A percentile compares a stretch with the other conserved stretches of the same genome.
Conservation (phyloP, 2,888 invertebrate species). For the Limulus polyphemus region DNA sequence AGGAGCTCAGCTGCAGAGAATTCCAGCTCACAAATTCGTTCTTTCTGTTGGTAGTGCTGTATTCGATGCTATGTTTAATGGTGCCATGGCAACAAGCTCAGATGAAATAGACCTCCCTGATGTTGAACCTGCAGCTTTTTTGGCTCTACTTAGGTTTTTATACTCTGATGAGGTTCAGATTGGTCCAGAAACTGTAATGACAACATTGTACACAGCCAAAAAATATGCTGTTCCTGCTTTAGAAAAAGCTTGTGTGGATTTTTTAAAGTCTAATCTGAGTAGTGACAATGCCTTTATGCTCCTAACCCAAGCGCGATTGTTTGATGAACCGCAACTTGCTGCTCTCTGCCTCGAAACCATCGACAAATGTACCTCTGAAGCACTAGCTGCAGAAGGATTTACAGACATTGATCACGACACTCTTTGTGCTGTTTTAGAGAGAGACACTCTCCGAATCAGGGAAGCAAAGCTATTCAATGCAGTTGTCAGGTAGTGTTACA, state of each 20-base stretch:
- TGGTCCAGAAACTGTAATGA: conserved; percentile 74
- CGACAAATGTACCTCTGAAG: conserved; percentile 67
- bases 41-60: conserved; percentile 69
- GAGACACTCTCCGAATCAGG: conserved; percentile 62
- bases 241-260: conserved; percentile 70
- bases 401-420: conserved; percentile 69
- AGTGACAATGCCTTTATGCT: conserved; percentile 72
- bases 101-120: conserved; percentile 67
- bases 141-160: conserved; percentile 52
- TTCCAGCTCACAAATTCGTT: conserved; percentile 66
- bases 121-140: conserved; percentile 67
- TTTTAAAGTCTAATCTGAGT: conserved; percentile 55
- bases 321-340: conserved; percentile 70
- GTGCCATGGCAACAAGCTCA: conserved; percentile 53
- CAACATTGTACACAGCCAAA: conserved; percentile 70
- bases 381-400: conserved; percentile 63
- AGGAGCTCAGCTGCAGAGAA: conserved; percentile 51
- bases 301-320: conserved; percentile 60
- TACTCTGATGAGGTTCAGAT: conserved; percentile 73
- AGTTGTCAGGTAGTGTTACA: conserved; percentile 43
- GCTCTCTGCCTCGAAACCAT: conserved; percentile 66
- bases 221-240: conserved; percentile 73
- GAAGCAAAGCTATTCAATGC: conserved; percentile 66
- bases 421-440: conserved; percentile 57
- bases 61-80: conserved; percentile 76